Conservation (phyloP, 1,140 invertebrate genomes). For the Eupristina koningsbergeri region DNA sequence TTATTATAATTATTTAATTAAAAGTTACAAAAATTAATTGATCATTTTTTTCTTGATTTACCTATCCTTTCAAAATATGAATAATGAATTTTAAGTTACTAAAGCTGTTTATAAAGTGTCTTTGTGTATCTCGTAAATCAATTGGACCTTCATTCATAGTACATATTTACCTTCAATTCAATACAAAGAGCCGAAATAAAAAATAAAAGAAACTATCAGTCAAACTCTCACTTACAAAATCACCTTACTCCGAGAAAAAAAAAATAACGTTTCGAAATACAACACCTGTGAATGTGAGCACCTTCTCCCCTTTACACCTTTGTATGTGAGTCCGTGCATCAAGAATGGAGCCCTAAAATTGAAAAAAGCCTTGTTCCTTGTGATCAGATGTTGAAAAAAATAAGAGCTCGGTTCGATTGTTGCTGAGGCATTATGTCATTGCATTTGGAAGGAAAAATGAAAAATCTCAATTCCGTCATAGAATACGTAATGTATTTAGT, state of each 20-base stretch:
- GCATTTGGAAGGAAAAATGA: conserved; percentile 15
- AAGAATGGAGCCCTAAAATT: not conserved
- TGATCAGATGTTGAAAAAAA: not conserved
- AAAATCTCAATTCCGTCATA: not conserved
- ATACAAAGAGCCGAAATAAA: not conserved
- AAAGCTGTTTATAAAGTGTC: not conserved
- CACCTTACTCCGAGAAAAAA: not conserved
- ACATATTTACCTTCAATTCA: not conserved
- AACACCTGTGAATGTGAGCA: not conserved
- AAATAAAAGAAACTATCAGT: not conserved
- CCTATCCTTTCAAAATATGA: not conserved
- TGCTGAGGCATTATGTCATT: conserved; percentile 1
- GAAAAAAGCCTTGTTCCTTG: not conserved
- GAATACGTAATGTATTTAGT: conserved; percentile 5
- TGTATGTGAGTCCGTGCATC: not conserved
- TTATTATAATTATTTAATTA: no score
- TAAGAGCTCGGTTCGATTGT: not conserved
- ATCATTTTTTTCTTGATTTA: not conserved
- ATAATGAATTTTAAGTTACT: not conserved
- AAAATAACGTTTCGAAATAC: conserved; percentile 1
- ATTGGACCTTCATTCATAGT: not conserved
- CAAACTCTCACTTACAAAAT: not conserved
- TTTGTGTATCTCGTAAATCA: not conserved
- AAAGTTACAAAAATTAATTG: not conserved
- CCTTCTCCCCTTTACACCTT: not conserved